Evolutionary conservation across 2,797 vertebrate species (phyloP), one percentile per base, ranked within the genome.

Genomic region (Orientallactaga sibirica): DNA sequence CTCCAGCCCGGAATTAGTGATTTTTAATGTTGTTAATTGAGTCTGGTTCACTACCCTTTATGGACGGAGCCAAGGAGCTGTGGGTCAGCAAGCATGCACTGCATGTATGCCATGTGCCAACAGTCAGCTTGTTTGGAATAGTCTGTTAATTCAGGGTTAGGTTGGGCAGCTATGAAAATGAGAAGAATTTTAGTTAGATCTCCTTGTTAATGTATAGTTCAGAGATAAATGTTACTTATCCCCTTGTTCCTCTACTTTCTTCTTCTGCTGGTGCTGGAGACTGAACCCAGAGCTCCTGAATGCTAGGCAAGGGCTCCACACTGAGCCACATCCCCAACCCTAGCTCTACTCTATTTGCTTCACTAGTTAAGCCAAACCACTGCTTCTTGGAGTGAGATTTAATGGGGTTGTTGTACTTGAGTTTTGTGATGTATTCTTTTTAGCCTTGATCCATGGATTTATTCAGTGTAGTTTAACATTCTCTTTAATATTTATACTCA

Each of bases 311-410:
- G 55, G 12, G 55, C 16, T 58, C 55, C 55, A 58, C 55, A 14
- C 55, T 16, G 55, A 58, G 55, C 11, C 55, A 19, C 16, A 37
- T n/a, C 29, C n/a, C 15, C 68, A 33, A 11, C n/a, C 15, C 68
- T 76, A 55, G 29, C 52, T 62, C 66, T 78, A 48, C 18, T 85
- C 90, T 81, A 58, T 58, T 58, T 58, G 55, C 41, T 83, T 92
- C 29, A 74, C 70, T 81, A 41, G 12, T 74, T 93, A 43, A 90
- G 48, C 81, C 73, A 85, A 68, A 81, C 9, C n/a, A 1, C 11
- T 8, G 19, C 55, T 82, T 90, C 62, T 92, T 82, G n/a, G 70
- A 85, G 16, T 93, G 48, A 90, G n/a, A 85, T 81, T 93, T 90
- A 81, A 88, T 61, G 62, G 90, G 8, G 52, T 82, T 76, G 62